phyloP scores from a whole-genome alignment of 2,113 vertebrate species.

The Rhagologus leucostigma region DNA sequence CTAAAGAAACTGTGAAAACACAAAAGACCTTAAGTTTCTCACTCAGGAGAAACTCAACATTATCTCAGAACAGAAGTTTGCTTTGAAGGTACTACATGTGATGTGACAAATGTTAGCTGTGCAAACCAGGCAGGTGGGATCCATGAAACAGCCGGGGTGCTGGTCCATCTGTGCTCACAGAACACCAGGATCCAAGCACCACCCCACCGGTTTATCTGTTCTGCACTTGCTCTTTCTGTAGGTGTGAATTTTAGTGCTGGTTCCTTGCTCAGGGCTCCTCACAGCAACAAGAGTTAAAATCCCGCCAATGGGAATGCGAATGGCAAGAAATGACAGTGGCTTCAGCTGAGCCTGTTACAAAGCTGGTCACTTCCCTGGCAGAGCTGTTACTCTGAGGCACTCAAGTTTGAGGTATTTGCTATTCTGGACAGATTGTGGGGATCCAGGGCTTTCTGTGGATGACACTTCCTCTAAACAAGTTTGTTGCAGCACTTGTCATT shows the following conservation, averaged over 20 bases:
- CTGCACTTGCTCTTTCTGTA: not conserved
- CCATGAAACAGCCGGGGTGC: fast-evolving
- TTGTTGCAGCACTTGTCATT: not conserved
- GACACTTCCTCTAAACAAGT: not conserved
- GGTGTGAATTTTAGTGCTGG: not conserved
- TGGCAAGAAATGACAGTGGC: fast-evolving
- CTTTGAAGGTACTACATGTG: not conserved
- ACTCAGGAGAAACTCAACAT: not conserved
- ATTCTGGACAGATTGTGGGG: not conserved
- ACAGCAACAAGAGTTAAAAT: not conserved
- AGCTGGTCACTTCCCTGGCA: not conserved
- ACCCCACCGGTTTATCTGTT: not conserved
- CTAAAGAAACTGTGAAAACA: not conserved
- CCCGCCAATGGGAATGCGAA: not conserved
- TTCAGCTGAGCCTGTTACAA: not conserved
- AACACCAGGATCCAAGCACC: not conserved
- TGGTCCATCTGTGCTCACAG: not conserved
- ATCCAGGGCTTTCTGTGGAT: not conserved
- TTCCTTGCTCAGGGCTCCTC: not conserved
- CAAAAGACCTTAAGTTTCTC: not conserved
- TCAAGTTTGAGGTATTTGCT: not conserved
- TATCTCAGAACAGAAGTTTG: not conserved
- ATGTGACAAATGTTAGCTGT: fast-evolving
- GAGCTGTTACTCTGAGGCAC: not conserved
- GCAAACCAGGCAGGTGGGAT: not conserved